Evolutionary conservation across 1,140 invertebrate genomes (phyloP).

Genomic region (Caerostris extrusa): DNA sequence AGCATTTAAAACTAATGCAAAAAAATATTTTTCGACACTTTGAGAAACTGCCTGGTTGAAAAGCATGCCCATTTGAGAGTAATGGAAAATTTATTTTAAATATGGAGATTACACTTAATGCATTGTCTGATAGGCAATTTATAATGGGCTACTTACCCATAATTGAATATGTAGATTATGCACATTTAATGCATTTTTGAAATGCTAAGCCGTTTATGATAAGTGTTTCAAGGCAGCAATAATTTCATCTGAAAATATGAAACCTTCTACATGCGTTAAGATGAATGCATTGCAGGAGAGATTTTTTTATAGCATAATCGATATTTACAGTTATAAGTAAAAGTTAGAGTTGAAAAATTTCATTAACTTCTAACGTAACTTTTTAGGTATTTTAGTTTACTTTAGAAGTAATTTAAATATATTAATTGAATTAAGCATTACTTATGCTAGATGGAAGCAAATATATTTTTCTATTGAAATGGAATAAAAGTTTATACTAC

Average conservation of each 20-base stretch:
- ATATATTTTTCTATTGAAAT: too few relatives aligned
- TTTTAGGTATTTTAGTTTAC: too few relatives aligned
- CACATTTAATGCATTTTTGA: neutral
- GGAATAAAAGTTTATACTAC: too few relatives aligned
- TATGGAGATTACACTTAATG: constrained; percentile 18
- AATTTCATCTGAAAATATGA: constrained; percentile 4
- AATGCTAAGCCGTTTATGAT: neutral
- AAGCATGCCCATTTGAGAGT: neutral
- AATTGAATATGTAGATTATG: constrained; percentile 37
- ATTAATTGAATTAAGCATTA: too few relatives aligned
- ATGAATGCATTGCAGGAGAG: neutral
- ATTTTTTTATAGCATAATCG: neutral
- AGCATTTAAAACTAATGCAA: neutral
- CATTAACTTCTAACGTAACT: neutral
- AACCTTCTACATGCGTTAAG: neutral
- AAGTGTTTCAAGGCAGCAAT: constrained; percentile 8
- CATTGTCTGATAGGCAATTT: constrained; percentile 41
- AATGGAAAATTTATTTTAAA: constrained; percentile 44
- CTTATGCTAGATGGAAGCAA: too few relatives aligned
- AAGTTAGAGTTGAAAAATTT: neutral
- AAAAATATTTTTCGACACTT: neutral
- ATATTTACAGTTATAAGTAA: neutral
- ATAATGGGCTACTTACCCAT: constrained; percentile 38
- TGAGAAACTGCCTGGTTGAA: neutral
- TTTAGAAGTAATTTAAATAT: too few relatives aligned